Conservation (phyloP, 2,113 vertebrate species). For the Hyperopisus bebe region DNA sequence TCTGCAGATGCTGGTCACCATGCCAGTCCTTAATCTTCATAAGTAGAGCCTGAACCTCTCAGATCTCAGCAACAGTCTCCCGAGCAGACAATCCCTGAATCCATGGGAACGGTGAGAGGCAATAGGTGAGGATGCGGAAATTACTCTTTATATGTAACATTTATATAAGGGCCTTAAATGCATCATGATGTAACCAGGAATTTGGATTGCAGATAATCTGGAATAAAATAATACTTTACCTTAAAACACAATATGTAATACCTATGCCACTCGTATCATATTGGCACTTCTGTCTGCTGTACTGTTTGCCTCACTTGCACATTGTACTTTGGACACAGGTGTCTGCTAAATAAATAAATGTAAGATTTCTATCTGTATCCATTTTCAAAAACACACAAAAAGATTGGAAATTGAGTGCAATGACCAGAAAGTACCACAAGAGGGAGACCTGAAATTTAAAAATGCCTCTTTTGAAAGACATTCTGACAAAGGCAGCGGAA, state of each 20-base stretch:
- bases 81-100: conserved; percentile 56
- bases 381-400: neutral
- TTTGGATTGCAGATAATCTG: neutral
- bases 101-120: conserved; percentile 62
- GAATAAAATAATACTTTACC: neutral
- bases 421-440: neutral
- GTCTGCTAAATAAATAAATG: neutral
- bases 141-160: too few species aligned
- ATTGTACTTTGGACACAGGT: neutral
- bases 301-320: neutral
- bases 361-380: neutral
- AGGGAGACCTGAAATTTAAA: neutral
- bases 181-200: neutral
- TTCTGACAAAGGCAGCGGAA: neutral
- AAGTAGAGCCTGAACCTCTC: conserved; percentile 50
- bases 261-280: neutral
- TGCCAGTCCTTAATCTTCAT: conserved; percentile 42
- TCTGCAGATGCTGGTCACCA: neutral
- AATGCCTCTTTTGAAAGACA: neutral
- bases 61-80: conserved; percentile 52
- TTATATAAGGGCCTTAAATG: neutral
- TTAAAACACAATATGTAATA: neutral
- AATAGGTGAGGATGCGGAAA: conserved; percentile 46
- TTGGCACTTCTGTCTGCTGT: neutral
- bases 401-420: neutral